A percentile compares a stretch with the other conserved stretches of the same genome.
Evolutionary conservation across 1,140 invertebrate genomes (phyloP).

Genomic region (Trichoplusia ni): DNA sequence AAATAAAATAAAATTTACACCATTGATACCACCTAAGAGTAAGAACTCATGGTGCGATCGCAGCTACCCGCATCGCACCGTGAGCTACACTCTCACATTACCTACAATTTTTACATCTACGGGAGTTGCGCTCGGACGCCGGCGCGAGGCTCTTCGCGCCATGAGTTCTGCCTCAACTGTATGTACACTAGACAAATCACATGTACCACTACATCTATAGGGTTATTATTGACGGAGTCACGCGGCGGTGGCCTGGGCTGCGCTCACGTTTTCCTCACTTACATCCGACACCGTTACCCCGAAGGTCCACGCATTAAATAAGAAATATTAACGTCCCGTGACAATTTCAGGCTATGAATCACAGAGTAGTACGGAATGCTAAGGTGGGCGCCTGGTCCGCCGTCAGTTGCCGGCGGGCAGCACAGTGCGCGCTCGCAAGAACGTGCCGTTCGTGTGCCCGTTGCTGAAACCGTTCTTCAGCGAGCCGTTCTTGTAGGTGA

Average conservation of each 20-base stretch:
- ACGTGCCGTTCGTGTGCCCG: slow-evolving; percentile 57
- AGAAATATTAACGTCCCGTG: slow-evolving; percentile 28
- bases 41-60: no score
- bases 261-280: background rate
- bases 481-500: slow-evolving; percentile 65
- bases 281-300: slow-evolving; percentile 26
- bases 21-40: slow-evolving; percentile 68
- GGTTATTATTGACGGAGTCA: slow-evolving; percentile 19
- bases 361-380: slow-evolving; percentile 53
- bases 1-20: slow-evolving; percentile 78
- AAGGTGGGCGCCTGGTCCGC: slow-evolving; percentile 10
- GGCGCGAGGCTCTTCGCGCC: no score
- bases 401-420: slow-evolving; percentile 75
- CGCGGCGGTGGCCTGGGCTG: background rate
- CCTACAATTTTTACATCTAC: no score
- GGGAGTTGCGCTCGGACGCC: no score
- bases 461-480: slow-evolving; percentile 70
- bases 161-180: no score
- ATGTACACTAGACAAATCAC: slow-evolving; percentile 78
- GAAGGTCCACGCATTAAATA: slow-evolving; percentile 35
- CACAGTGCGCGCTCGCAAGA: slow-evolving; percentile 65
- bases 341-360: slow-evolving; percentile 45
- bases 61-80: no score
- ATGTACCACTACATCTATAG: slow-evolving; percentile 57
- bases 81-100: no score